Base-by-base conservation (phyloP, 2,888 invertebrate species). In the Tenthredo distinguenda region DNA sequence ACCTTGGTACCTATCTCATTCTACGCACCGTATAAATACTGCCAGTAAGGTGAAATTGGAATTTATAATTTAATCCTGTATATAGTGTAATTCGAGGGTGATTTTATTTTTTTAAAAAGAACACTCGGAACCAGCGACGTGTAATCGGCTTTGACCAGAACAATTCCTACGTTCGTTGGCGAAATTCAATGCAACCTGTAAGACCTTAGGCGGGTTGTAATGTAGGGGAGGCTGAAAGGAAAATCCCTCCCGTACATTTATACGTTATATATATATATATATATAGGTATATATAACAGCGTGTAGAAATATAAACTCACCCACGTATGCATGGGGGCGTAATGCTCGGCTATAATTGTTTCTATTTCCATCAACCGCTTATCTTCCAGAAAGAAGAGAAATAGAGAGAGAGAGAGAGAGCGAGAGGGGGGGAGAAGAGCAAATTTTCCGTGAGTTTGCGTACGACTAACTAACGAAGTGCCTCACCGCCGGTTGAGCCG, bases 131-230 rank as follows among this genome's bases (percentile, higher is more conserved):
- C 34, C 21, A 34, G 40, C 37, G 34, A 62, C 26, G 31, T 81
- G 72, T 74, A 81, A 62, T 81, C 81, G 62, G 62, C 81, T 81
- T 62, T 62, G 37, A 81, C n/a, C n/a, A 58, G 81, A 40, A 81
- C 81, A 81, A 81, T 81, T 58, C 37, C 31, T 58, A 55, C 81
- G 1, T 12, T n/a, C 37, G 37, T 62, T n/a, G 40, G 58, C 10
- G 26, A 81, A 81, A 62, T 81, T 40, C 40, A 40, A 81, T 21
- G 37, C 37, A 62, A 40, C 40, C 62, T 58, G n/a, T 21, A 81
- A 40, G 58, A 62, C 81, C 62, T 81, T 62, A 40, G 76, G 26
- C 76, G 76, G 31, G 47, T 26, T 26, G n/a, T n/a, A 55, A 55
- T n/a, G n/a, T 55, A 58, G 18, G 34, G 79, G 58, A 2, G 47